phyloP scores from a whole-genome alignment of 2,888 invertebrate species.

The Nomada ruficornis region DNA sequence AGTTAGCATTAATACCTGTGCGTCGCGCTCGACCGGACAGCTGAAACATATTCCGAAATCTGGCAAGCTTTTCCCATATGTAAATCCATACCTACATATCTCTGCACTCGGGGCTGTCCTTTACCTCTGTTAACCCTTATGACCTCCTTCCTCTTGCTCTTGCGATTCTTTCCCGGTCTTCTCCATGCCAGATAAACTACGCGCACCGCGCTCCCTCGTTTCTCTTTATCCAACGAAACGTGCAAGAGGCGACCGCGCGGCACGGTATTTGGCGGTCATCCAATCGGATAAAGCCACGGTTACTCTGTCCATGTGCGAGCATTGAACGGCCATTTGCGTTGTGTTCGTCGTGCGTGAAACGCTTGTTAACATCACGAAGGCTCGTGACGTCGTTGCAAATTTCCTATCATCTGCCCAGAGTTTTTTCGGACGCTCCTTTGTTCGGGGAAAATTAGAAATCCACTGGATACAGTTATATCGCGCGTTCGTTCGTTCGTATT shows the following conservation, averaged over 20 bases:
- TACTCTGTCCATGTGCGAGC: slow-evolving; percentile 14
- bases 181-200: slow-evolving; percentile 9
- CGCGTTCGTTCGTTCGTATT: slow-evolving; percentile 28
- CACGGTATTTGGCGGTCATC: slow-evolving; percentile 79
- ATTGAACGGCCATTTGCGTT: slow-evolving; percentile 32
- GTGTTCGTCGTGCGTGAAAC: slow-evolving; percentile 46
- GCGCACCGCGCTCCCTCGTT: slow-evolving; percentile 35
- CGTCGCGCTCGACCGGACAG: not conserved
- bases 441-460: too few species aligned
- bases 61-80: slow-evolving; percentile 34
- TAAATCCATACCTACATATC: slow-evolving; percentile 15
- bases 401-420: not conserved
- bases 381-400: slow-evolving; percentile 12
- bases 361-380: slow-evolving; percentile 54
- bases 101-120: not conserved
- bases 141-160: slow-evolving; percentile 1
- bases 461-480: not conserved
- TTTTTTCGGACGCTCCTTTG: not conserved
- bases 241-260: slow-evolving; percentile 70
- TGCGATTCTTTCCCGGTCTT: not conserved
- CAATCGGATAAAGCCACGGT: slow-evolving; percentile 72
- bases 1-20: slow-evolving; percentile 7
- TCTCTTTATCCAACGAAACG: slow-evolving; percentile 42
- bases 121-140: slow-evolving; percentile 14
- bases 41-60: slow-evolving; percentile 56